Evolutionary conservation across 2,888 invertebrate species (phyloP), one percentile per base, ranked within the genome.

Genomic region (Trissolcus brochymenae): DNA sequence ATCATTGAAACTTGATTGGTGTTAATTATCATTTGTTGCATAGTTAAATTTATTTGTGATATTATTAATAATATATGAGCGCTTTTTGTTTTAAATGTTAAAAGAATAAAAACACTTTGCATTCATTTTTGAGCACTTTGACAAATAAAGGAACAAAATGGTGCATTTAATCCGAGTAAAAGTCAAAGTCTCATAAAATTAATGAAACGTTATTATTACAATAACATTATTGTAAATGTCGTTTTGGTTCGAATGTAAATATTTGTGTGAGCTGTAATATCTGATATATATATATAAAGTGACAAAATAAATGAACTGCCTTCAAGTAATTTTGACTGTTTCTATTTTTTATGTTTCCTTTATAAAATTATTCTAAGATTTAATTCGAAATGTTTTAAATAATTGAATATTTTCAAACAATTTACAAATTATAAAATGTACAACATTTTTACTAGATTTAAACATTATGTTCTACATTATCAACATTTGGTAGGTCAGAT

Each of bases 261-360:
- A 87, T 84, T 86, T 81, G 84, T 87, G 87, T 88, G 86, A 84
- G 80, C 81, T 86, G 86, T 86, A 85, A 82, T 81, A 81, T 81
- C 81, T 82, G 81, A 84, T 84, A 82, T 82, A 79, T 80, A 79
- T 82, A 83, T 81, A 35, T 35, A 35, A 35, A 35, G 35, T 67
- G 82, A 79, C 72, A 81, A 83, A 85, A 87, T 85, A 87, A 87
- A 87, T 82, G 79, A 80, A 86, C 84, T 87, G 85, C 86, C 87
- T 87, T 88, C 82, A 84, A 56, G 51, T 50, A 68, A 60, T 41
- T 59, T 35, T 25, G n/a, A 21, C 14, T 46, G 1, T 4, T 0
- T 46, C 1, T 14, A 17, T 51, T 14, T 14, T 46, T 46, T 6
- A 16, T 46, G 16, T 14, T 16, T 6, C 6, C 46, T 14, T 6